These are phyloP conservation scores for Zonitis immaculata DNA, from an alignment of 2,888 invertebrate species.

Conservation along the genomic window DNA sequence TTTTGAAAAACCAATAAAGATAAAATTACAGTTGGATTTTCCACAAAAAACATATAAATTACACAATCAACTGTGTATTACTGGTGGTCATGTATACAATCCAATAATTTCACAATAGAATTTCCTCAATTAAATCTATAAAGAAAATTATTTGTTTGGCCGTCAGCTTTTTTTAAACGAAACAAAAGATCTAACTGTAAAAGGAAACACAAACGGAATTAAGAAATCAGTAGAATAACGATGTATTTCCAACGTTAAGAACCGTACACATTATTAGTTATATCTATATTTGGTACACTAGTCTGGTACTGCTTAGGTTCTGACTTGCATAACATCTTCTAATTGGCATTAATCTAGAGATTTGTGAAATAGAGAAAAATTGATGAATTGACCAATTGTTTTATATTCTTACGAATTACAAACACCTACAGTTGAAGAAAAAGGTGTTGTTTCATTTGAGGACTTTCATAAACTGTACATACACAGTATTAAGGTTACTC, in stretches of 20 bases:
- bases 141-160: too few relatives aligned
- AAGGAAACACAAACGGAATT: background rate
- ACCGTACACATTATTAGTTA: background rate
- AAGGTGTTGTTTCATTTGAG: background rate
- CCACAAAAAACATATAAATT: too few relatives aligned
- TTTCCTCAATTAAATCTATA: too few relatives aligned
- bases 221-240: background rate
- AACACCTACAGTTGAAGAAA: background rate
- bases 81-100: too few relatives aligned
- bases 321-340: background rate
- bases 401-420: background rate
- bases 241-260: background rate
- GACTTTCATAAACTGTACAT: background rate
- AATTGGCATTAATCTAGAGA: background rate
- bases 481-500: slow-evolving; percentile 11
- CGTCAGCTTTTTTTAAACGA: too few relatives aligned
- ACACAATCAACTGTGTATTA: too few relatives aligned
- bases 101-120: too few relatives aligned
- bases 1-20: background rate
- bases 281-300: background rate
- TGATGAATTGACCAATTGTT: background rate
- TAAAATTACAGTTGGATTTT: background rate
- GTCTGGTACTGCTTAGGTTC: too few relatives aligned
- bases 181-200: background rate
- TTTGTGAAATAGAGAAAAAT: background rate